phyloP scores from a whole-genome alignment of 2,888 invertebrate species.

The Polydrusus cervinus region DNA sequence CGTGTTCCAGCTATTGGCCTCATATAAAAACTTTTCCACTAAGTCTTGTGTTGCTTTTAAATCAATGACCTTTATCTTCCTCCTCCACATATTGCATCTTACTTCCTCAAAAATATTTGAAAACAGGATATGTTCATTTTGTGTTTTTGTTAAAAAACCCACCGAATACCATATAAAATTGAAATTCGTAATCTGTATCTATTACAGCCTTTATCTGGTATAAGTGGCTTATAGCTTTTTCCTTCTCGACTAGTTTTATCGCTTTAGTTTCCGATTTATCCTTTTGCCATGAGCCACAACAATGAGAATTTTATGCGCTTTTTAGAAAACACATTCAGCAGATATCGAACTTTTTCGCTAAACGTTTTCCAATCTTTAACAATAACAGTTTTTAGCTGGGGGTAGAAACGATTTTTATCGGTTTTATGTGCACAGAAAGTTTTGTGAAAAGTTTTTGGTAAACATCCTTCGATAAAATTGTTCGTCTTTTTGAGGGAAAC shows the following conservation, averaged over 20 bases:
- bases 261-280: slow-evolving; percentile 49
- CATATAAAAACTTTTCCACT: no score
- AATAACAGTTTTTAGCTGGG: slow-evolving; percentile 34
- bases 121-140: no score
- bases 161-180: slow-evolving; percentile 16
- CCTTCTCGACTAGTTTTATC: slow-evolving; percentile 51
- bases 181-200: slow-evolving; percentile 46
- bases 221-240: slow-evolving; percentile 42
- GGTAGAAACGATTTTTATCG: slow-evolving; percentile 10
- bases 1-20: no score
- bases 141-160: background rate
- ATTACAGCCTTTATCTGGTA: slow-evolving; percentile 44
- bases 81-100: no score
- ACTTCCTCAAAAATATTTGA: no score
- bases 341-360: slow-evolving; percentile 50
- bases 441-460: background rate
- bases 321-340: slow-evolving; percentile 49
- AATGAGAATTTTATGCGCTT: slow-evolving; percentile 54
- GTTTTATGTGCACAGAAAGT: background rate
- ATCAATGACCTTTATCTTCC: no score
- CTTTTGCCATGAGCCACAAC: slow-evolving; percentile 50
- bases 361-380: slow-evolving; percentile 52
- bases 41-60: no score
- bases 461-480: background rate
- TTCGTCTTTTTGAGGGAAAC: background rate